These are phyloP conservation scores for Anabas testudineus DNA, from an alignment of 2,797 vertebrate genomes.

Conservation along the genomic window DNA sequence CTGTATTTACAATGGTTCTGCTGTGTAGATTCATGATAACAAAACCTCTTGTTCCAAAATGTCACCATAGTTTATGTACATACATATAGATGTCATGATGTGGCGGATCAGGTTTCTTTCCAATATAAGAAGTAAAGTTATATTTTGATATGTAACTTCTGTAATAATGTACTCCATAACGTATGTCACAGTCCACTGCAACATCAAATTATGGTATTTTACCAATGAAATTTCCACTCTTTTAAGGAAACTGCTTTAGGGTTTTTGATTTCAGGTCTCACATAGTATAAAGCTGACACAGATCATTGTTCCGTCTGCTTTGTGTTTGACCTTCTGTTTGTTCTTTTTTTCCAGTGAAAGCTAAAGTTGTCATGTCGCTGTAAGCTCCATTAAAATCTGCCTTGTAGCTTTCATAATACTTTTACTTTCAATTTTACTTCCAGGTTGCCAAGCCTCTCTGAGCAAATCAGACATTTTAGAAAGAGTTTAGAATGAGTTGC, in stretches of 20 bases:
- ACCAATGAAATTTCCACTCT: not conserved
- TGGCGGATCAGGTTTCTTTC: not conserved
- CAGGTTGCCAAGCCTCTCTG: not conserved
- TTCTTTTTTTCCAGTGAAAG: not conserved
- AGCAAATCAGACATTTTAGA: not conserved
- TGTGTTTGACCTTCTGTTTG: not conserved
- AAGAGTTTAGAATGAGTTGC: conserved; percentile 5
- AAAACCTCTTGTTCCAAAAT: too few relatives aligned
- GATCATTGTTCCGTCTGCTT: not conserved
- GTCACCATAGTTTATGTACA: not conserved
- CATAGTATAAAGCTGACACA: not conserved
- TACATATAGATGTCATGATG: not conserved
- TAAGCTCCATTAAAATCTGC: too few relatives aligned
- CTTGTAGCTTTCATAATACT: not conserved
- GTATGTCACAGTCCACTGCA: not conserved
- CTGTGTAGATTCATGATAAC: not conserved
- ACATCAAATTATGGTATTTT: not conserved
- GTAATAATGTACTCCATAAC: not conserved
- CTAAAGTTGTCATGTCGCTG: not conserved
- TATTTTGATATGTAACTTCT: not conserved
- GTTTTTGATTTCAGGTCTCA: not conserved
- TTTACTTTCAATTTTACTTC: not conserved
- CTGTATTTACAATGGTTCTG: not conserved
- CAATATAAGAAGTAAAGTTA: not conserved
- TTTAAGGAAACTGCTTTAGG: not conserved